Evolutionary conservation across 2,888 invertebrate species (phyloP).

Genomic region (Odontomyia ornata): DNA sequence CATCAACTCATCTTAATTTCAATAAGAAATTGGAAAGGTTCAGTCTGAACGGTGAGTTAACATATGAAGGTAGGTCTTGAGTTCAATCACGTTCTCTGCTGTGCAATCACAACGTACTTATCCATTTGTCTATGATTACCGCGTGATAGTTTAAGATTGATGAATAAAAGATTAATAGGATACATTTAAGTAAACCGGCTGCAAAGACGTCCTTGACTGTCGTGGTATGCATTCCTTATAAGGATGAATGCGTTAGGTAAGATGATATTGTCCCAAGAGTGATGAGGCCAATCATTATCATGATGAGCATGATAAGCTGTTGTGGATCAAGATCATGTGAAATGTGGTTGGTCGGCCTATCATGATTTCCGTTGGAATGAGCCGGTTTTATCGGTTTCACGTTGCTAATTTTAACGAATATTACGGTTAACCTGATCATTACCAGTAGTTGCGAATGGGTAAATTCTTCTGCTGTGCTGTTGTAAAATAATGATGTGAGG

Average conservation of each 20-base stretch:
- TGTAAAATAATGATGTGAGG: not conserved
- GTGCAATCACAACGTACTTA: not conserved
- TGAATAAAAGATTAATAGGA: slow-evolving; percentile 3
- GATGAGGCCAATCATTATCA: not conserved
- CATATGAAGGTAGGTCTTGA: not conserved
- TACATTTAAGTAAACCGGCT: not conserved
- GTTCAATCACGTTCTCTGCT: not conserved
- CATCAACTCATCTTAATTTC: not conserved
- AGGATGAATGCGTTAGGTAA: not conserved
- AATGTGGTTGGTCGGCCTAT: not conserved
- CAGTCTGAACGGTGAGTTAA: not conserved
- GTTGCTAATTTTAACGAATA: slow-evolving; percentile 22
- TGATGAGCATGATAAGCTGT: not conserved
- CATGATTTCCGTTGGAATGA: not conserved
- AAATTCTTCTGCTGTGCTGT: not conserved
- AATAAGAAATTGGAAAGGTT: not conserved
- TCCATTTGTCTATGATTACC: not conserved
- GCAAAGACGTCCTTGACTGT: slow-evolving; percentile 13
- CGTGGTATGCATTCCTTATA: not conserved
- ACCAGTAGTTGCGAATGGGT: not conserved
- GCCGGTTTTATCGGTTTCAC: not conserved
- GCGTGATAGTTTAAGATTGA: not conserved
- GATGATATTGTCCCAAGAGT: not conserved
- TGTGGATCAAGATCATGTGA: no score
- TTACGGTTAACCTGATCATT: slow-evolving; percentile 12